Conservation (phyloP, 2,797 vertebrate genomes). For the Acrossocheilus fasciatus region DNA sequence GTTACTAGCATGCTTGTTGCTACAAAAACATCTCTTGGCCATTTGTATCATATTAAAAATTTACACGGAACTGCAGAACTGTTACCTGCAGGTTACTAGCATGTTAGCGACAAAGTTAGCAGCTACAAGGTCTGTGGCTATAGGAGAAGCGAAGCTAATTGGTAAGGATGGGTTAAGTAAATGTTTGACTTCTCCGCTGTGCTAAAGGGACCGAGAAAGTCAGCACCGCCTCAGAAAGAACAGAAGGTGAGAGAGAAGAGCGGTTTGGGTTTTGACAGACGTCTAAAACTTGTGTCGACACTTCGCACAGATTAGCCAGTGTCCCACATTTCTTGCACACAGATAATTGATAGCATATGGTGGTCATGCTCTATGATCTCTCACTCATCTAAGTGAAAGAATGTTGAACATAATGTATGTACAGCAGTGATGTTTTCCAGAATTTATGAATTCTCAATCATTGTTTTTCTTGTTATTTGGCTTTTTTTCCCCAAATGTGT, state of each 20-base stretch:
- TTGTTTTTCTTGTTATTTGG: constrained; percentile 14
- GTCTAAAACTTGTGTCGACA: constrained; percentile 16
- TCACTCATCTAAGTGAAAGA: constrained; percentile 3
- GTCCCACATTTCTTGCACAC: constrained; percentile 21
- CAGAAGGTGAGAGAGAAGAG: constrained; percentile 39
- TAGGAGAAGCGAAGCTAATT: constrained; percentile 75
- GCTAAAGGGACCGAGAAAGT: constrained; percentile 51
- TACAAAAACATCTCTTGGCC: constrained; percentile 69
- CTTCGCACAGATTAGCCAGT: constrained; percentile 22
- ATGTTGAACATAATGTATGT: constrained; percentile 17
- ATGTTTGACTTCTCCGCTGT: constrained; percentile 78
- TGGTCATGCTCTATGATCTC: constrained; percentile 30
- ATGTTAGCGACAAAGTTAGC: constrained; percentile 65
- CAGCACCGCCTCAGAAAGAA: constrained; percentile 61
- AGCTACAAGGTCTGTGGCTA: constrained; percentile 65
- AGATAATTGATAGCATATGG: constrained; percentile 56
- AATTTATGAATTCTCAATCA: not conserved
- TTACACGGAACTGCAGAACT: constrained; percentile 74
- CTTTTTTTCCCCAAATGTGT: not conserved
- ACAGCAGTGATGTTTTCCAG: not conserved
- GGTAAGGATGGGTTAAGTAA: constrained; percentile 81
- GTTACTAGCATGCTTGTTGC: constrained; percentile 71
- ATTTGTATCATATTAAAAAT: constrained; percentile 74
- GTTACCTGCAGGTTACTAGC: constrained; percentile 74
- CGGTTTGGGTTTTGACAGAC: constrained; percentile 25